Base-by-base conservation (phyloP, 2,113 vertebrate genomes). In the Erinaceus europaeus region DNA sequence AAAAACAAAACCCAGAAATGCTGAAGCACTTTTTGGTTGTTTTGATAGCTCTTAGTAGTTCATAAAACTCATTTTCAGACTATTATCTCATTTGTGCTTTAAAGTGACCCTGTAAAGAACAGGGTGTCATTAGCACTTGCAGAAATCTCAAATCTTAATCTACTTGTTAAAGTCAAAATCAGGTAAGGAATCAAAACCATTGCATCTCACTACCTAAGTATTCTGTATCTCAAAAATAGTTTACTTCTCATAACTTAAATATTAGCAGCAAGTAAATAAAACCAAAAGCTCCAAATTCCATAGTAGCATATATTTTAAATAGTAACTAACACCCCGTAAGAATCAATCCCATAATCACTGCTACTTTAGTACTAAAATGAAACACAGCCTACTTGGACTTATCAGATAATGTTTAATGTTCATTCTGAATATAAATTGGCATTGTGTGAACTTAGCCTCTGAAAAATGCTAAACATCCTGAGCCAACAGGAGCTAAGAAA, bases 151-250 rank as follows among this genome's bases (percentile, higher is more conserved):
- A 18, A 8, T 62, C 34, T 40, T 34, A 29, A 57, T 29, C 23
- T 42, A 38, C 38, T 8, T n/a, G 6, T 46, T 68, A 68, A 53
- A 7, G 17, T 5, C 21, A 46, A 21, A 50, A 40, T 40, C 53
- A 29, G 44, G 46, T 3, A 32, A 61, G 52, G 15, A 32, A 65
- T 34, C 11, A 9, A 40, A 18, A 29, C 29, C 21, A 59, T 75
- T 72, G 53, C 44, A 23, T 73, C 82, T 83, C 75, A 38, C 4
- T 27, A 18, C 32, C 36, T 32, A 21, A 61, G 25, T 53, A 61
- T 34, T 93, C 32, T 86, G 36, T 62, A 85, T 68, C 65, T 90
- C 48, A 53, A 50, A 57, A 83, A 40, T 36, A n/a, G 27, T 32
- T 84, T 53, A 36, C 53, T 9, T 80, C 40, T 42, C 36, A 68